phyloP scores from a whole-genome alignment of 2,113 vertebrate species.

The Boulengeromyrus knoepffleri region DNA sequence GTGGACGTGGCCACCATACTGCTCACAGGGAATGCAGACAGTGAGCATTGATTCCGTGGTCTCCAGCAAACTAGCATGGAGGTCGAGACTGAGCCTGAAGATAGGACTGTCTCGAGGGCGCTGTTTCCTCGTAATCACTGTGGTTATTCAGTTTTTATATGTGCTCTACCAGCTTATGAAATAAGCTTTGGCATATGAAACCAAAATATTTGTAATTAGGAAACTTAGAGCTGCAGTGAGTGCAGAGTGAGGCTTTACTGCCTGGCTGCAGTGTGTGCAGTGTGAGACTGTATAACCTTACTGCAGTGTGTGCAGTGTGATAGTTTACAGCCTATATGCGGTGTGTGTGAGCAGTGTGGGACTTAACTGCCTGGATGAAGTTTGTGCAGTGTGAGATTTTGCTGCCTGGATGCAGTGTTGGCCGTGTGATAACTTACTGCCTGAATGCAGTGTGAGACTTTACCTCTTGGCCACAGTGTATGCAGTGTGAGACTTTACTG shows the following conservation, averaged over 20 bases:
- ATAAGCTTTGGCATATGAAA: neutral
- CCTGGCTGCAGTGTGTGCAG: neutral
- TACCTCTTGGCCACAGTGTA: neutral
- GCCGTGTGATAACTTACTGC: neutral
- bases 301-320: neutral
- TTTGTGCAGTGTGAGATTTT: neutral
- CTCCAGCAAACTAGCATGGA: neutral
- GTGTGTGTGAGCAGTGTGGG: neutral
- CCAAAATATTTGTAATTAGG: neutral
- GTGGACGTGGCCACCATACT: constrained; percentile 10
- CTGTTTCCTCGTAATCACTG: neutral
- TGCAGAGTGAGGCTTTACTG: neutral
- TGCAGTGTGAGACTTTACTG: neutral
- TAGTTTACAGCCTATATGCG: neutral
- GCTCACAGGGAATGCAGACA: constrained; percentile 12
- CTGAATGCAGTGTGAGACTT: neutral
- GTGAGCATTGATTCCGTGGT: neutral
- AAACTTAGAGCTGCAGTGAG: neutral
- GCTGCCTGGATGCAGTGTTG: neutral
- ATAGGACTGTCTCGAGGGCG: neutral
- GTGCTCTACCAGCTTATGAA: neutral
- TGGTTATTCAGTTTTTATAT: neutral
- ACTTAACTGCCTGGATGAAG: neutral
- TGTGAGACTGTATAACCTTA: neutral
- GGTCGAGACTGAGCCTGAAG: neutral